A percentile compares a stretch with the other conserved stretches of the same genome.
These are phyloP conservation scores for Linnaemya tessellans DNA, from an alignment of 2,888 invertebrate genomes.

Conservation along the genomic window DNA sequence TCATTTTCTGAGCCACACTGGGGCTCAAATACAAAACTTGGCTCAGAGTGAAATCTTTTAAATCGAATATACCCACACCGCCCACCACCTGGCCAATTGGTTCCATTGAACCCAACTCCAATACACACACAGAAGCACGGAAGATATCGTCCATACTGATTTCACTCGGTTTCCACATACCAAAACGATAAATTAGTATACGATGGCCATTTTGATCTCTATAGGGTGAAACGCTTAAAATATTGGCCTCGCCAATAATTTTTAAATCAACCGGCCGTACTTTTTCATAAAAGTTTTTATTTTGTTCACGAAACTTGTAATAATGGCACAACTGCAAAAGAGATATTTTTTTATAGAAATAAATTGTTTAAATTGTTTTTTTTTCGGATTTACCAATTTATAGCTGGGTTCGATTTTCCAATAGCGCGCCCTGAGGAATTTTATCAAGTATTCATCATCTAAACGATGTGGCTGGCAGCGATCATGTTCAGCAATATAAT, in stretches of 20 bases:
- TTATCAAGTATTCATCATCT: conserved; percentile 89
- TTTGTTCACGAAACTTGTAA: conserved; percentile 89
- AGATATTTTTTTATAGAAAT: conserved; percentile 1
- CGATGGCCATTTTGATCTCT: conserved; percentile 89
- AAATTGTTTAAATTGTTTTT: background rate
- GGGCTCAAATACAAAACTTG: conserved; percentile 91
- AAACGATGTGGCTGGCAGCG: conserved; percentile 89
- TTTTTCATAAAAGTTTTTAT: conserved; percentile 87
- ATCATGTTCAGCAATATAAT: conserved; percentile 91
- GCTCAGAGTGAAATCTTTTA: conserved; percentile 87
- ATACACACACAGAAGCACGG: conserved; percentile 87
- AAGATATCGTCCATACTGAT: conserved; percentile 88
- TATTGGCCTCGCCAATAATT: conserved; percentile 87
- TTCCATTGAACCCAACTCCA: conserved; percentile 90
- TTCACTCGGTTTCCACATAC: conserved; percentile 89
- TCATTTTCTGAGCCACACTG: conserved; percentile 87
- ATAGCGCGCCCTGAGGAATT: conserved; percentile 89
- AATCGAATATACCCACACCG: conserved; percentile 90
- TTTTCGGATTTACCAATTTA: conserved; percentile 86
- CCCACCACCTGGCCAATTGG: conserved; percentile 90
- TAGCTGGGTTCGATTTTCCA: conserved; percentile 89
- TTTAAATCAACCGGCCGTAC: conserved; percentile 87
- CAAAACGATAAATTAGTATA: conserved; percentile 88
- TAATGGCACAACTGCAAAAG: conserved; percentile 86
- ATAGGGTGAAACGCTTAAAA: conserved; percentile 90